Evolutionary conservation across 2,888 invertebrate genomes (phyloP), one percentile per base, ranked within the genome.

Genomic region (Drosophila nigricruria): DNA sequence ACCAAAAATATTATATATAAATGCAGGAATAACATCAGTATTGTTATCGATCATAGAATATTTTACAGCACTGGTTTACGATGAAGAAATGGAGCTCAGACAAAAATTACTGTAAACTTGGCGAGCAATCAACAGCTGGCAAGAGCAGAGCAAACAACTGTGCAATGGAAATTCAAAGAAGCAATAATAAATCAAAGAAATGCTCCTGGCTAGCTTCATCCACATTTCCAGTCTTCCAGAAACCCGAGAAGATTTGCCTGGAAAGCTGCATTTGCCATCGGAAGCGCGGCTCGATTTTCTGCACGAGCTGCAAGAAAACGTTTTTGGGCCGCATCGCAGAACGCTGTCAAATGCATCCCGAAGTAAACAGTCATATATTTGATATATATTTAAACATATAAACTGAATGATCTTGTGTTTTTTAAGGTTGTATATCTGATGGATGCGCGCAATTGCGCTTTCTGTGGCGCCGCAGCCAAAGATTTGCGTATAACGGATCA

Each of bases 371-470:
- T 50, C 16, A 3, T 3, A 27, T 36, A 16, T 25, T 10, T 25
- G 4, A 34, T 23, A 52, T 12, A 12, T 3, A 1, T 25, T n/a
- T 10, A 20, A 12, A 1, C 12, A 20, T 10, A 18, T 14, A 12
- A 34, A 23, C 4, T 16, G 3, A 38, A 38, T 14, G 6, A 12
- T 12, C 34, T 14, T 5, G 4, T n/a, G 0, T 12, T 5, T 20
- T 25, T 0, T 0, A 40, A 83, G 83, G 58, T 68, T 12, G 49
- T 47, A 0, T 83, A 66, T 58, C 25, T 84, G 0, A 85, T 83
- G 83, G 85, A 83, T 53, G 54, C 70, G 3, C 82, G 77, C 9
- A 43, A 69, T 14, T 83, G 83, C 8, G 74, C 63, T 9, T 81
- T 63, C 9, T 84, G 82, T 50, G 79, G 69, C 18, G 83, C 77